Base-by-base conservation (phyloP, 92 coral and sea anemone species). In the Heteractis magnifica region DNA sequence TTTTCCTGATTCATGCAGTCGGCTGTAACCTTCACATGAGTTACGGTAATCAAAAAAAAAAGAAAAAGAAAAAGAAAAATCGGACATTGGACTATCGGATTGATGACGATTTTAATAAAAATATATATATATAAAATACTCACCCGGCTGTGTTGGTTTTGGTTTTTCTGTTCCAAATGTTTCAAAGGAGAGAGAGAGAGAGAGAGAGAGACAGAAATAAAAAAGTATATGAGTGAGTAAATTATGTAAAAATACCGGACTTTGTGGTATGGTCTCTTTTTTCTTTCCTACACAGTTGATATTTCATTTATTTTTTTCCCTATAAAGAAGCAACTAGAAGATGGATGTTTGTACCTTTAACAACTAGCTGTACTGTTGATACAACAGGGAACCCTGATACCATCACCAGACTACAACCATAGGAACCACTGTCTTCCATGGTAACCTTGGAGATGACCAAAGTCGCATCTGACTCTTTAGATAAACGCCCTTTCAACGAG, bases 381-480 rank as follows among this genome's bases (percentile, higher is more conserved):
- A 75, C 58, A 21, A 84, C 68, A 3, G 87, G 87, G 6, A 26
- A 13, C 1, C 87, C 87, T 16, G 81, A 75, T 10, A 58, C 10
- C 75, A 84, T 56, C 44, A 76, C 62, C 13, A 84, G 56, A 19
- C 62, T 76, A 51, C 87, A 84, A 12, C 75, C 80, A 51, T 84
- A 84, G 0, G 12, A 6, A 56, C 87, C 82, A 49, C 81, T 84
- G 34, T 84, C 87, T 4, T 11, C 75, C 14, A n/a, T 11, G 5
- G 64, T 77, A 21, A 76, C 80, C 15, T 68, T 16, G 10, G 76
- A 65, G 41, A 84, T 84, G 1, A 84, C 82, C 20, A 84, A 78
- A 4, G 82, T 77, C 7, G 87, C 87, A 12, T 12, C 20, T 10
- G 73, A 74, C 12, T 84, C 82, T 51, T 84, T 84, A n/a, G 64